These are phyloP conservation scores for Xestobium rufovillosum DNA, from an alignment of 2,888 invertebrate species.

Conservation along the genomic window DNA sequence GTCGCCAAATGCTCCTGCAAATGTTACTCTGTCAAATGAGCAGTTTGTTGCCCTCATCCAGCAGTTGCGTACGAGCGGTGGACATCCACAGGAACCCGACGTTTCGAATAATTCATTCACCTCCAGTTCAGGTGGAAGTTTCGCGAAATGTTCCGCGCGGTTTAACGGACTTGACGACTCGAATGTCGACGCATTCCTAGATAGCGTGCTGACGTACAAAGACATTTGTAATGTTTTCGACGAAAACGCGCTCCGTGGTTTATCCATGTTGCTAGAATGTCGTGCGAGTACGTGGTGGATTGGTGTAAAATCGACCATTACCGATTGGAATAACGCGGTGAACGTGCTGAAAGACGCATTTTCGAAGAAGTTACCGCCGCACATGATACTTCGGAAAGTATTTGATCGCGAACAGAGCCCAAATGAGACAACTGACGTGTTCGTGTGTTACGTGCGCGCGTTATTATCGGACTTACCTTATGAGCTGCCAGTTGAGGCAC, in stretches of 20 bases:
- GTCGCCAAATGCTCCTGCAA: too few species aligned
- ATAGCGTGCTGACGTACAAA: conserved; percentile 6
- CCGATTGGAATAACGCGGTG: conserved; percentile 3
- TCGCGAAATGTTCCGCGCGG: conserved; percentile 1
- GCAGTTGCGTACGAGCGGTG: too few species aligned
- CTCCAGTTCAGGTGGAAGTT: too few species aligned
- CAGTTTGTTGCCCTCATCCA: too few species aligned
- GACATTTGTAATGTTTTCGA: conserved; percentile 9
- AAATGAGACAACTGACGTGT: conserved; percentile 4
- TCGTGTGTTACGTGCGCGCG: conserved; percentile 4
- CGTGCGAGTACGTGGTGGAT: conserved; percentile 9
- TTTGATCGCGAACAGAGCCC: conserved; percentile 6
- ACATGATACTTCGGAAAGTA: too few species aligned
- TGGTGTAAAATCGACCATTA: conserved; percentile 4
- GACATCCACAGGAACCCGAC: too few species aligned
- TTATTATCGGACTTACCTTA: conserved; percentile 4
- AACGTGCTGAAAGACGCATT: too few species aligned
- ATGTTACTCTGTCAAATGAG: too few species aligned
- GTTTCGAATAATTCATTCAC: too few species aligned
- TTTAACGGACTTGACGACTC: conserved; percentile 8
- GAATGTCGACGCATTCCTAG: conserved; percentile 9
- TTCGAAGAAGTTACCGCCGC: too few species aligned
- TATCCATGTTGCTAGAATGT: conserved; percentile 8
- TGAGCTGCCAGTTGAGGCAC: conserved; percentile 1
- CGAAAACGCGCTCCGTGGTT: conserved; percentile 6